Evolutionary conservation across 2,113 vertebrate genomes (phyloP), one percentile per base, ranked within the genome.

Genomic region (Redunca redunca): DNA sequence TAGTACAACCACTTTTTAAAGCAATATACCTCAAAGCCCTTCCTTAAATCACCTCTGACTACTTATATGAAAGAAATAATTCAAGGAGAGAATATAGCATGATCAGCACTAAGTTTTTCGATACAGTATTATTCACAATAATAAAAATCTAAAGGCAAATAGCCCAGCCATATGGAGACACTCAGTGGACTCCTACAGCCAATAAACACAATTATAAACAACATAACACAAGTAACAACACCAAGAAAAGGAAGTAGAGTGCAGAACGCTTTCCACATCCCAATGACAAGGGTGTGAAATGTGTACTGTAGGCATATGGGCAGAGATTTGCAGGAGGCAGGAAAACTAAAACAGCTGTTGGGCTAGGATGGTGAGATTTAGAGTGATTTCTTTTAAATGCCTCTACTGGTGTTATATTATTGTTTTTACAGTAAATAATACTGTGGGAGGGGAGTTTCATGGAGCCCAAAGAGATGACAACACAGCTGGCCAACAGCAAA

Each of bases 261-360:
- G 53, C 94, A 26, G 62, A 78, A 77, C 2, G 13, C 71, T 52
- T 57, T 71, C 94, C 55, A 58, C 81, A 86, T 78, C 62, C 93
- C 88, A 71, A 55, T 25, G 57, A 96, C 91, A 87, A 95, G 95
- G 78, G 23, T 96, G 78, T 90, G 94, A 97, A 97, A 86, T 55
- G 67, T 62, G 60, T 62, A 6, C 94, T 77, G 48, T 12, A 50
- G 92, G 87, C 95, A 97, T 84, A 88, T 82, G 85, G 96, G 93
- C 82, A 96, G 95, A 96, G 94, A 97, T 57, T 30, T 81, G 94
- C 91, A 97, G 94, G 92, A 97, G 86, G 46, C 53, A 25, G 93
- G 94, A 96, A 96, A 97, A 95, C 96, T 85, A 53, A 96, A 97
- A 90, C 97, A 98, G 98, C 97, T 98, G 98, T 36, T 95, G 62